phyloP scores from a whole-genome alignment of 2,888 invertebrate species.

The Anarsia innoxiella region DNA sequence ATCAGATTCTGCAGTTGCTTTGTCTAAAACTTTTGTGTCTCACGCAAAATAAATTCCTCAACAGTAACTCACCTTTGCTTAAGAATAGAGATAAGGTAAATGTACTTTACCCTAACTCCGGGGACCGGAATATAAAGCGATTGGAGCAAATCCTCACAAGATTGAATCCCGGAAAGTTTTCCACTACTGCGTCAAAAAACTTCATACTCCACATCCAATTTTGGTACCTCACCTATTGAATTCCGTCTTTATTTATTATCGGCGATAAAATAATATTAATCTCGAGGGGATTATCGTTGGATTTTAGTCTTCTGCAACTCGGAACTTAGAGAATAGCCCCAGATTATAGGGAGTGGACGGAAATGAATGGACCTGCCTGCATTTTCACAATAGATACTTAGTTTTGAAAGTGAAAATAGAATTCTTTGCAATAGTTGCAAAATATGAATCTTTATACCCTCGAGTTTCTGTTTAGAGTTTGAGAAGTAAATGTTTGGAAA shows the following conservation, averaged over 20 bases:
- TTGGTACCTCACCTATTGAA: slow-evolving; percentile 57
- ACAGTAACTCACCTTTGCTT: too few species aligned
- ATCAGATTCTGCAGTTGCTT: too few species aligned
- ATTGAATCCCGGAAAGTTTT: slow-evolving; percentile 66
- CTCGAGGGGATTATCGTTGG: slow-evolving; percentile 64
- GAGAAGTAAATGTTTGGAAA: too few species aligned
- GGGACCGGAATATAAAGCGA: slow-evolving; percentile 39
- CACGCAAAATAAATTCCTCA: too few species aligned
- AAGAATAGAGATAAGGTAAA: too few species aligned
- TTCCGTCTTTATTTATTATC: slow-evolving; percentile 71
- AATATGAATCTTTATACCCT: too few species aligned
- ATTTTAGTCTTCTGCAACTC: slow-evolving; percentile 66
- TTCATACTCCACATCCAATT: slow-evolving; percentile 28
- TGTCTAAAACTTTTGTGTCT: too few species aligned
- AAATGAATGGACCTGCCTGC: background rate
- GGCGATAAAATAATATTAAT: slow-evolving; percentile 75
- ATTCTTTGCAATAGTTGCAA: too few species aligned
- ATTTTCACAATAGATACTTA: too few species aligned
- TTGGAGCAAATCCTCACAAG: slow-evolving; percentile 57
- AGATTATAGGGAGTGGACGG: slow-evolving; percentile 34
- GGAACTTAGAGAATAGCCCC: slow-evolving; percentile 58
- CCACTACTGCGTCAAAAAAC: slow-evolving; percentile 66
- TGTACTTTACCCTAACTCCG: background rate
- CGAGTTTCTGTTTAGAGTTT: too few species aligned
- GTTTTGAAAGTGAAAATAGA: too few species aligned